Evolutionary conservation across 92 coral and sea anemone species (phyloP), one percentile per base, ranked within the genome.

Genomic region (Blastomussa wellsi): DNA sequence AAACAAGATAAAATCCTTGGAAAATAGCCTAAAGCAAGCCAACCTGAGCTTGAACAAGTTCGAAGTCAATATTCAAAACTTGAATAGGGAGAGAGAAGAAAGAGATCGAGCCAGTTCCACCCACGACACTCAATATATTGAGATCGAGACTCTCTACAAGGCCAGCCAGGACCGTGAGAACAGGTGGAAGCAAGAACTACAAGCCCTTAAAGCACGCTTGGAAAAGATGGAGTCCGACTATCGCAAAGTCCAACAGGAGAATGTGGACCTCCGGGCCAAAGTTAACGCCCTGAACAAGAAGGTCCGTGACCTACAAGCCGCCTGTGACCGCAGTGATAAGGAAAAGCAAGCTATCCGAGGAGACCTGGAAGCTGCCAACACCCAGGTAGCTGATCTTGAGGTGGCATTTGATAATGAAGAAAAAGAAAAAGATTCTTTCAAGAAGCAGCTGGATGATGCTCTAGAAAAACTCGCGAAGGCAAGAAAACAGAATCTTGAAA

Each of bases 111-210:
- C 92, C 65, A 89, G 95, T 57, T 81, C 91, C 57, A 89, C 89
- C 37, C 95, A 92, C 76, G 98, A 94, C 49, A 92, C 94, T 2
- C 98, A 93, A 59, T 94, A 94, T 81, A 82, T 90, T 60, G 94
- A 94, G 84, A 94, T 94, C 48, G 98, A 94, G 72, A 92, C 95
- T 20, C 90, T 94, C 22, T 93, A 92, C 86, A 94, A 92, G 86
- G 95, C 95, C 10, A 90, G 92, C 67, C 91, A 91, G 76, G 98
- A 94, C 67, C 93, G 89, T 55, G 98, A 92, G 74, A 92, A 90
- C 88, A 90, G 98, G 41, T 72, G 84, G 68, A 94, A 94, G 77
- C 98, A 90, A 68, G 98, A 94, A 73, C 68, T 94, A 15, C 95
- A 92, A 84, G 78, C 95, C 68, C 87, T 85, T 65, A 94, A 94